Percentiles rank a stretch among this genome's conserved stretches.
phyloP scores from a whole-genome alignment of 2,888 invertebrate species.

The Sarcophaga variegata region DNA sequence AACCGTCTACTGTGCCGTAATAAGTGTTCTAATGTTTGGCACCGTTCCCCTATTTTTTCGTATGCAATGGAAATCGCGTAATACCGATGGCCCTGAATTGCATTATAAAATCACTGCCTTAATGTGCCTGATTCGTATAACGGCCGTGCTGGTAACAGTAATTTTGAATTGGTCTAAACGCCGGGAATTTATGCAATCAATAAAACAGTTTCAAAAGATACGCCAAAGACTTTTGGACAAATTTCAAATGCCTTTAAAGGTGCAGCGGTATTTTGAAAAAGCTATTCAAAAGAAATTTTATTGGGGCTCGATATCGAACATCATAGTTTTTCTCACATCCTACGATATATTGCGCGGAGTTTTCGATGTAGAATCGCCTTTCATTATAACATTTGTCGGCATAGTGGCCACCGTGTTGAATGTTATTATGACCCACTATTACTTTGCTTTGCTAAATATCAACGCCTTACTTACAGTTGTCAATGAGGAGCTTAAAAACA shows the following conservation, averaged over 20 bases:
- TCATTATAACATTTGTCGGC: not conserved
- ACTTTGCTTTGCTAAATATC: constrained; percentile 13
- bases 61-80: not conserved
- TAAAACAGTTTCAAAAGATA: constrained; percentile 23
- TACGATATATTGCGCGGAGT: not conserved
- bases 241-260: constrained; percentile 21
- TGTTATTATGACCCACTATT: constrained; percentile 37
- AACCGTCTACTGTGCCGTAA: constrained; percentile 15
- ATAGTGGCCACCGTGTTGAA: constrained; percentile 12
- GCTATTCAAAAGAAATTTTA: constrained; percentile 39
- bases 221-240: not conserved
- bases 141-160: constrained; percentile 20
- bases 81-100: not conserved
- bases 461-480: constrained; percentile 7
- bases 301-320: constrained; percentile 18
- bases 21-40: constrained; percentile 34
- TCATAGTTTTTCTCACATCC: not conserved
- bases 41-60: constrained; percentile 4
- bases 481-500: constrained; percentile 33
- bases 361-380: constrained; percentile 5
- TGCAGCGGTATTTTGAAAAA: constrained; percentile 34
- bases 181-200: constrained; percentile 11
- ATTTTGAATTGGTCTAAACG: constrained; percentile 54
- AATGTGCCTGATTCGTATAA: constrained; percentile 28
- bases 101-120: constrained; percentile 33